Base-by-base conservation (phyloP, 35 echinoderm and acorn worm species). In the Eucidaris tribuloides region DNA sequence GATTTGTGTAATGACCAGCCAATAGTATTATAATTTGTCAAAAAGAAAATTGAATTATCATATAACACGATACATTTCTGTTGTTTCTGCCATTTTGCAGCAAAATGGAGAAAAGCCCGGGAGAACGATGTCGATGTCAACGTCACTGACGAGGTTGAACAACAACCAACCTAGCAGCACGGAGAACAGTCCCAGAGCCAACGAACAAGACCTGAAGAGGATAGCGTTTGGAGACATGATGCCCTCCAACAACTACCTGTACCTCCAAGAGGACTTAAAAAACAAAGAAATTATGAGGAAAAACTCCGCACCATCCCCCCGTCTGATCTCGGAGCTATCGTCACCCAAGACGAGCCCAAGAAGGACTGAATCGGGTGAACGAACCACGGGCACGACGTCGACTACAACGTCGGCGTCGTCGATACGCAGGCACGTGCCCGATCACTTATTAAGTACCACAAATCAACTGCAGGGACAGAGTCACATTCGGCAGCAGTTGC, bases 191-290 rank as follows among this genome's bases (percentile, higher is more conserved):
- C 78, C 36, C 25, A 9, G 25, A 2, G 77, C 68, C 48, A 63
- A 58, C 19, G 76, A 88, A 11, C 85, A 94, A 55, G 65, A 79
- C 35, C 71, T 94, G 49, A 61, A 65, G 0, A 84, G 81, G n/a
- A 94, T 94, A 80, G 91, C 91, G 33, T 93, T 82, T 60, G 86
- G 91, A 18, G 82, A 84, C 28, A 85, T 89, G 42, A 54, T 78
- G 24, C 81, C 81, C 2, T 81, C 81, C n/a, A 43, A 70, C 44
- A 79, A 81, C 44, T 46, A 39, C 59, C 13, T 41, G 1, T 19
- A 38, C 34, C 24, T 20, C 18, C 68, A 42, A 38, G 68, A 74
- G 25, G 17, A 19, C 24, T 52, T n/a, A n/a, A 38, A 24, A 44
- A 44, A 14, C 68, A 38, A n/a, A 19, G 68, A 74, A 33, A 74